Evolutionary conservation across 2,888 invertebrate genomes (phyloP).

Genomic region (Nasonia oneida): DNA sequence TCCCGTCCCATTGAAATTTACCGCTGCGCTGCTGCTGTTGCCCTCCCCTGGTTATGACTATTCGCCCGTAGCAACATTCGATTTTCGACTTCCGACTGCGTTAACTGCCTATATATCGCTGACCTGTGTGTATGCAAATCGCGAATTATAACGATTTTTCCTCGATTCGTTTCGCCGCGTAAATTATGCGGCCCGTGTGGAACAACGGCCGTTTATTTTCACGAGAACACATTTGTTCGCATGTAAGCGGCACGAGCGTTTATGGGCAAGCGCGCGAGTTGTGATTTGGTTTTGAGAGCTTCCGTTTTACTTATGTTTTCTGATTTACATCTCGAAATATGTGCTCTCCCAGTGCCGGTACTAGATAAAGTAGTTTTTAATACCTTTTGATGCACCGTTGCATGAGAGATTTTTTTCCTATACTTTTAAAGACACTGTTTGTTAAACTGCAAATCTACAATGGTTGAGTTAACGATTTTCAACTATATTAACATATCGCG

Average conservation of each 20-base stretch:
- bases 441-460: background rate
- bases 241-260: background rate
- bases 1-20: conserved; percentile 29
- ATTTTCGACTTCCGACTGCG: conserved; percentile 48
- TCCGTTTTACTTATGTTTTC: background rate
- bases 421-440: background rate
- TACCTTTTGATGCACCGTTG: background rate
- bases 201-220: background rate
- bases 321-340: conserved; percentile 8
- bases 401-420: conserved; percentile 35
- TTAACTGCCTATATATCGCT: conserved; percentile 15
- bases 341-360: background rate
- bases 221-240: background rate
- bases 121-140: background rate
- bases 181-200: conserved; percentile 20
- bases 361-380: background rate
- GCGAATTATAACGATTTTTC: conserved; percentile 18
- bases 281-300: background rate
- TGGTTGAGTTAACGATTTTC: no score
- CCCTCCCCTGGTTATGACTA: conserved; percentile 7
- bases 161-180: conserved; percentile 11
- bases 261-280: background rate
- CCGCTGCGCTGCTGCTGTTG: background rate
- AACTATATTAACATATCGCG: no score
- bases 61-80: conserved; percentile 28